Conservation (phyloP, 30 jellyfish, hydroid and myxozoan species). For the Turritopsis dohrnii region DNA sequence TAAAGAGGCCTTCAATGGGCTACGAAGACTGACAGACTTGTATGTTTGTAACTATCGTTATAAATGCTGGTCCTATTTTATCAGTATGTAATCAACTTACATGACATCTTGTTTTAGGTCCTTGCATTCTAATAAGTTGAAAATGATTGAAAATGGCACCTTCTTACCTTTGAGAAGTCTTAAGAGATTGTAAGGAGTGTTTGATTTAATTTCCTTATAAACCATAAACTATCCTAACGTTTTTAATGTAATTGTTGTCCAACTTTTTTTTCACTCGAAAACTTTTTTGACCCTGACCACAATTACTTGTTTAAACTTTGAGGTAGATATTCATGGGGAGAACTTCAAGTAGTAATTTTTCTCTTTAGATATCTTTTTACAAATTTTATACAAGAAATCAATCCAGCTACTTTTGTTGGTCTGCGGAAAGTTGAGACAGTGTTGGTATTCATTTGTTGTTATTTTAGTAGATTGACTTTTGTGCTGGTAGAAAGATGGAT, state of each 20-base stretch:
- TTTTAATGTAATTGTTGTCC: too few species aligned
- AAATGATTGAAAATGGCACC: constrained; percentile 58
- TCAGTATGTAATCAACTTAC: background rate
- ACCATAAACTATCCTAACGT: too few species aligned
- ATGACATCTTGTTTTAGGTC: constrained; percentile 40
- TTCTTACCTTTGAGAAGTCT: constrained; percentile 44
- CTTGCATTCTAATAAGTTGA: constrained; percentile 60
- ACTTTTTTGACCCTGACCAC: too few species aligned
- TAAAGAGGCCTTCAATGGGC: constrained; percentile 77
- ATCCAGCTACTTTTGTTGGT: constrained; percentile 50
- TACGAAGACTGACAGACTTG: constrained; percentile 71
- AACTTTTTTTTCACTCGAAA: too few species aligned
- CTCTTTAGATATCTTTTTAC: constrained; percentile 60
- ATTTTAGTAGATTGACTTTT: background rate
- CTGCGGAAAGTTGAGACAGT: constrained; percentile 45
- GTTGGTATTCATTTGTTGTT: constrained; percentile 34
- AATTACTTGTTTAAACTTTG: too few species aligned
- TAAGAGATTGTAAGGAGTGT: constrained; percentile 48
- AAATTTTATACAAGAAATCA: constrained; percentile 61
- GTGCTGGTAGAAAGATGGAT: too few species aligned
- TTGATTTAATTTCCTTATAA: background rate
- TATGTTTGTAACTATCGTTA: constrained; percentile 31
- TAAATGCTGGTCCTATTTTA: too few species aligned
- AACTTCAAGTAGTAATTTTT: too few species aligned
- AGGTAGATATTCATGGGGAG: too few species aligned